Evolutionary conservation across 2,797 vertebrate species (phyloP).

Genomic region (Hemitrygon akajei): DNA sequence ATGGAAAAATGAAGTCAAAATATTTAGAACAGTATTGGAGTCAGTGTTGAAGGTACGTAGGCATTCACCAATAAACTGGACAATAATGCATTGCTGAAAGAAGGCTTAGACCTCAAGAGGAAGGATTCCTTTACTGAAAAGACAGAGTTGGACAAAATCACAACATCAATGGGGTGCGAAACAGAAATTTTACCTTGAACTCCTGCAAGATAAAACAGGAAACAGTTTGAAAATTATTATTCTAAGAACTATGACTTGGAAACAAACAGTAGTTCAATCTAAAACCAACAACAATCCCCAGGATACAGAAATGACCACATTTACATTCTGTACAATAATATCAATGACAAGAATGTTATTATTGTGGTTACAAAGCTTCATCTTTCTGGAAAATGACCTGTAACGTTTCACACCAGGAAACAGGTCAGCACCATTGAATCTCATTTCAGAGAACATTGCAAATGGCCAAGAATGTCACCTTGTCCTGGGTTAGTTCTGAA

Average conservation of each 20-base stretch:
- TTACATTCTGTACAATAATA: not conserved
- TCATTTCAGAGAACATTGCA: not conserved
- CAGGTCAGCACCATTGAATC: not conserved
- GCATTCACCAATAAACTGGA: not conserved
- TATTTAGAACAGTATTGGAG: not conserved
- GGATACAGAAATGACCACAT: not conserved
- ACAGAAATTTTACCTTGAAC: not conserved
- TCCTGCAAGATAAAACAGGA: not conserved
- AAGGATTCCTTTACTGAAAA: not conserved
- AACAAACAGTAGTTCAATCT: not conserved
- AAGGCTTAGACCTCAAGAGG: not conserved
- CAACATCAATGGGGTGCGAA: not conserved
- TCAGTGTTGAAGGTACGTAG: not conserved
- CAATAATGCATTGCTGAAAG: not conserved
- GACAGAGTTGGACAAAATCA: not conserved
- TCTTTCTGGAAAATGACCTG: not conserved
- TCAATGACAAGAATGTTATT: not conserved
- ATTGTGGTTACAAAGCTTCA: not conserved
- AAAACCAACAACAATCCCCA: not conserved
- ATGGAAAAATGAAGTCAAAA: not conserved
- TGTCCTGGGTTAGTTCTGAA: not conserved
- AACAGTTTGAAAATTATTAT: not conserved
- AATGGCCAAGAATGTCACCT: not conserved
- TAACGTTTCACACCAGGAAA: not conserved
- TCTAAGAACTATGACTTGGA: not conserved